These are phyloP conservation scores for Himalopsyche phryganea DNA, from an alignment of 1,140 invertebrate species.

Conservation along the genomic window DNA sequence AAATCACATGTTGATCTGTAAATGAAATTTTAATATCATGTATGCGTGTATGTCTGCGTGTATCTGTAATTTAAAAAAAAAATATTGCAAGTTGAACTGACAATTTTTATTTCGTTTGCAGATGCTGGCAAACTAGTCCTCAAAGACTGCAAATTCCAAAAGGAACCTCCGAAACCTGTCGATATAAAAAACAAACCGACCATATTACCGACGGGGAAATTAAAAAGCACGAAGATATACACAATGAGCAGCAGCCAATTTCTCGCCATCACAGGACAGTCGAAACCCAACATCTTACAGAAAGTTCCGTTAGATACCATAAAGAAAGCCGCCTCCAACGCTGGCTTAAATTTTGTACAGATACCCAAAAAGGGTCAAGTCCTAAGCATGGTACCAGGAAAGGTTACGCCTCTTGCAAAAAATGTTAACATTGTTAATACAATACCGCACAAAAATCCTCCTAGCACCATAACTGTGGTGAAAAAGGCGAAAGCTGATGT, in stretches of 20 bases:
- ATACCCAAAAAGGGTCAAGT: constrained; percentile 23
- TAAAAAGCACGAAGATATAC: constrained; percentile 33
- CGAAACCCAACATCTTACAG: constrained; percentile 31
- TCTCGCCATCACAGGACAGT: constrained; percentile 28
- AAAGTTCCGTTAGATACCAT: constrained; percentile 25
- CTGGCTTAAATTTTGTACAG: constrained; percentile 26
- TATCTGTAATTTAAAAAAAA: no score
- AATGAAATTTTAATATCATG: no score
- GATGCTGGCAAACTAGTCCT: constrained; percentile 75
- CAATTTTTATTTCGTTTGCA: no score
- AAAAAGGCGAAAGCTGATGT: constrained; percentile 21
- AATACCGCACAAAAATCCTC: constrained; percentile 15
- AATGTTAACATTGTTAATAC: constrained; percentile 25
- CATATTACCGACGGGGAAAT: constrained; percentile 25
- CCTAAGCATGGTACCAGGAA: constrained; percentile 17
- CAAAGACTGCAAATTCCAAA: constrained; percentile 45
- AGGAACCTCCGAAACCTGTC: constrained; percentile 21
- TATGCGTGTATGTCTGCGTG: no score
- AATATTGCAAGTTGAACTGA: no score
- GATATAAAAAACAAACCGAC: constrained; percentile 34
- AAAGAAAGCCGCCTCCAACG: constrained; percentile 19
- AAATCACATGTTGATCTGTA: no score
- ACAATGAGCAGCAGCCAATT: constrained; percentile 31
- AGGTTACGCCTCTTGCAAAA: constrained; percentile 11
- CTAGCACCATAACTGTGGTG: constrained; percentile 19